Evolutionary conservation across 2,113 vertebrate genomes (phyloP).

Genomic region (Tympanuchus pallidicinctus): DNA sequence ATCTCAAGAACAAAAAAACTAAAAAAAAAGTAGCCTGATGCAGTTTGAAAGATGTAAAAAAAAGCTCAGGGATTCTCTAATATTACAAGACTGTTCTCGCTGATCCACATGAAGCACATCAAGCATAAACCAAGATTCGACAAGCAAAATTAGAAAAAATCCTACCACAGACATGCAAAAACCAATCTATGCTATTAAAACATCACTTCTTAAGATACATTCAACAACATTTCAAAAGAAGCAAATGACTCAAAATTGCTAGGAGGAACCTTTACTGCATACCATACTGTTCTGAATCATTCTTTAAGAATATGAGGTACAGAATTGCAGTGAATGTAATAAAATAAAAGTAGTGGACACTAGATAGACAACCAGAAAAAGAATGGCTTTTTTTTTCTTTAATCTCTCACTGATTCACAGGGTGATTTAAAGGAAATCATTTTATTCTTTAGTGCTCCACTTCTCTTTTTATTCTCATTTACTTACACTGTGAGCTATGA

Average conservation of each 20-base stretch:
- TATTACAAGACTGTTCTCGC: constrained; percentile 23
- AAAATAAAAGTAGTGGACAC: not conserved
- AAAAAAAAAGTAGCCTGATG: not conserved
- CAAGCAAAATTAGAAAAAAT: constrained; percentile 49
- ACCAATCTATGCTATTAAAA: not conserved
- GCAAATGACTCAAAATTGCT: not conserved
- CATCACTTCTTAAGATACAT: not conserved
- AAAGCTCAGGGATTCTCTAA: constrained; percentile 24
- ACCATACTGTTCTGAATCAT: not conserved
- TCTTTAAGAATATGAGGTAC: not conserved
- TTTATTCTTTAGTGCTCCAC: not conserved
- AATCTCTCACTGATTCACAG: not conserved
- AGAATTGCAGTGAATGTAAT: not conserved
- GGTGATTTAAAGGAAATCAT: not conserved
- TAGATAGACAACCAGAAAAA: not conserved
- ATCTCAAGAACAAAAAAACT: constrained; percentile 43
- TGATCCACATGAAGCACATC: constrained; percentile 30
- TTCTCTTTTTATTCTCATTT: not conserved
- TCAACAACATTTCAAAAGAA: not conserved
- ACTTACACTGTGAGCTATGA: not conserved
- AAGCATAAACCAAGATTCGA: constrained; percentile 44
- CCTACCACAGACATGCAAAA: not conserved
- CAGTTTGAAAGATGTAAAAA: constrained; percentile 49
- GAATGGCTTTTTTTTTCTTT: not conserved
- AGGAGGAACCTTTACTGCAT: not conserved